Evolutionary conservation across 2,113 vertebrate species (phyloP), one percentile per base, ranked within the genome.

Genomic region (Odontophorus gujanensis): DNA sequence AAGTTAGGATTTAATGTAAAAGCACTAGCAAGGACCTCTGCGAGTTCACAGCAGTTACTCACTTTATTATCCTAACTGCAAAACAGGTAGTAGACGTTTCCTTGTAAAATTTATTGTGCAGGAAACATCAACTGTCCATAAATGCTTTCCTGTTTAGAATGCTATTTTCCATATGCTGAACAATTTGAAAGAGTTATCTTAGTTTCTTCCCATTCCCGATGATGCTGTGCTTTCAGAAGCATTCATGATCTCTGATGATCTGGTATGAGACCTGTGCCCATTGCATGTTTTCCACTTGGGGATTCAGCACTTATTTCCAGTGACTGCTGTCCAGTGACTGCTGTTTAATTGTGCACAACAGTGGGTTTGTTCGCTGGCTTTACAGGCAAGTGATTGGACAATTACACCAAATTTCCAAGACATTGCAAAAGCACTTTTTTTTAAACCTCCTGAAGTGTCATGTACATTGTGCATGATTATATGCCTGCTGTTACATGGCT

Each of bases 1-100:
- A 68, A 18, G 9, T 36, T 40, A 50, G 15, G 13, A 78, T 25
- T 50, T 50, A 36, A 16, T 19, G 20, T 8, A 1, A 1, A 72
- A 61, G 25, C 1, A 0, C 20, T 30, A 51, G 32, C 25, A 53
- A 65, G 11, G n/a, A 51, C 17, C 16, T 59, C 36, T 63, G 32
- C 9, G 11, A 7, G 5, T 71, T 59, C 0, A 0, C 38, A 36
- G 12, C 13, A n/a, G 26, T 34, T 67, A 73, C 17, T 53, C 61
- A 28, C 4, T 61, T 21, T 71, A 24, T 57, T 69, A 45, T 7
- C 6, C 42, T 34, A 7, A 20, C 9, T 85, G 9, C 40, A 59
- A 66, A 78, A 34, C n/a, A 59, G 25, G 3, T 13, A 81, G 80
- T 1, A 48, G 20, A 40, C 74, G 36, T 47, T 61, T 61, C 13